Percentiles rank a stretch among this genome's conserved stretches.
Evolutionary conservation across 1,140 invertebrate species (phyloP).

Genomic region (Apis laboriosa): DNA sequence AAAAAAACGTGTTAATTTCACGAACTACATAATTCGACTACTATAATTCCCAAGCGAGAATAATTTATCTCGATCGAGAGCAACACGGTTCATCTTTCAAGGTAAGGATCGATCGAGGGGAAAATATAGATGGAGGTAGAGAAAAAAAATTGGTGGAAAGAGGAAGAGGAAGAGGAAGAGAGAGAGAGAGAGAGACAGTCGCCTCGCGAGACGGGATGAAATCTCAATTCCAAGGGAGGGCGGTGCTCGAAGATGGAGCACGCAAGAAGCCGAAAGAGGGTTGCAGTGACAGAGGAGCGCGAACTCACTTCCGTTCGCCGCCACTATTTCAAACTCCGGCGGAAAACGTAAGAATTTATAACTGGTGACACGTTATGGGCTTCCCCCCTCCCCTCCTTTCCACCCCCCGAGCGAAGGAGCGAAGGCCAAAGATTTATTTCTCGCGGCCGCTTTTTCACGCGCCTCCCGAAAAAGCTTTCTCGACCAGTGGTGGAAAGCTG

Average conservation of each 20-base stretch:
- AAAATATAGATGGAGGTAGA: neutral
- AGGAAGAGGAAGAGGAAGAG: neutral
- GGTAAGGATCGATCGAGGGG: neutral
- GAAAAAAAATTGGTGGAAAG: neutral
- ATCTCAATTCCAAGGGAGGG: constrained; percentile 19
- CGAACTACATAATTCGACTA: too few relatives aligned
- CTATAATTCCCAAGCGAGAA: neutral
- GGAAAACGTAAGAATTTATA: constrained; percentile 61
- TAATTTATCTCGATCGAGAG: neutral
- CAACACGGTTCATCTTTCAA: neutral
- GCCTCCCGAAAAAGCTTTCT: neutral
- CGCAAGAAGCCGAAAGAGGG: constrained; percentile 22
- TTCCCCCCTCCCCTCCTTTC: neutral
- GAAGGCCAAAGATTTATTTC: constrained; percentile 53
- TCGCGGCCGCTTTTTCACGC: constrained; percentile 32
- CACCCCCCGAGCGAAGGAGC: neutral
- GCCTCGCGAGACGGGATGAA: neutral
- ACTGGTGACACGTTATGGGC: constrained; percentile 54
- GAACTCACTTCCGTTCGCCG: constrained; percentile 31
- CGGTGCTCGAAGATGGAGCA: neutral
- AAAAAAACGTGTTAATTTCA: too few relatives aligned
- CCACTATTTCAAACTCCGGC: constrained; percentile 34
- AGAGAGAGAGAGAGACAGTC: neutral
- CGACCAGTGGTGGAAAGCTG: neutral
- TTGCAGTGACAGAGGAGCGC: constrained; percentile 16